Conservation (phyloP, 1,140 invertebrate species). For the Arion vulgaris region DNA sequence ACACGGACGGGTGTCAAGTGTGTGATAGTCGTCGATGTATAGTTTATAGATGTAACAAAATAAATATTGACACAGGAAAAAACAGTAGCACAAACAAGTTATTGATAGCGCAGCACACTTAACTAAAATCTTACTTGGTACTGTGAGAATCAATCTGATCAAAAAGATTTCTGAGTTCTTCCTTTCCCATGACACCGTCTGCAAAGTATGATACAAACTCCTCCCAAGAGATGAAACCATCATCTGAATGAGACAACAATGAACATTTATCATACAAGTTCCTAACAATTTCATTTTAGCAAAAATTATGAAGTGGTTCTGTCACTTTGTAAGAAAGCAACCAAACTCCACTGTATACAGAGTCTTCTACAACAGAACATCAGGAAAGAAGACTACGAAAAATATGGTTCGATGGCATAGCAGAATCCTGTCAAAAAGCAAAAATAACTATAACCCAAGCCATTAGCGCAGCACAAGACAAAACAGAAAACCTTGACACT, state of each 20-base stretch:
- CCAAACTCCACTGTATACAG: not conserved
- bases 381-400: too few species aligned
- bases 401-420: too few species aligned
- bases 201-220: conserved; percentile 67
- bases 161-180: conserved; percentile 62
- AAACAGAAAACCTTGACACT: too few species aligned
- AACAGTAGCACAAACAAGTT: too few species aligned
- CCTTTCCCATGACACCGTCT: conserved; percentile 68
- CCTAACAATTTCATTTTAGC: not conserved
- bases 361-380: not conserved
- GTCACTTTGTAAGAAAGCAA: not conserved
- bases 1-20: too few species aligned
- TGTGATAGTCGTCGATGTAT: too few species aligned
- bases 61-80: too few species aligned
- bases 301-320: not conserved
- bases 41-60: too few species aligned
- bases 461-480: too few species aligned
- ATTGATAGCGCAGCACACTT: too few species aligned
- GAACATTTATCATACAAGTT: not conserved
- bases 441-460: too few species aligned
- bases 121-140: conserved; percentile 57
- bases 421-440: too few species aligned
- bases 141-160: conserved; percentile 69
- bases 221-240: conserved; percentile 66
- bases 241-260: conserved; percentile 54